Conservation (phyloP, 2,113 vertebrate species). For the Tenrec ecaudatus region DNA sequence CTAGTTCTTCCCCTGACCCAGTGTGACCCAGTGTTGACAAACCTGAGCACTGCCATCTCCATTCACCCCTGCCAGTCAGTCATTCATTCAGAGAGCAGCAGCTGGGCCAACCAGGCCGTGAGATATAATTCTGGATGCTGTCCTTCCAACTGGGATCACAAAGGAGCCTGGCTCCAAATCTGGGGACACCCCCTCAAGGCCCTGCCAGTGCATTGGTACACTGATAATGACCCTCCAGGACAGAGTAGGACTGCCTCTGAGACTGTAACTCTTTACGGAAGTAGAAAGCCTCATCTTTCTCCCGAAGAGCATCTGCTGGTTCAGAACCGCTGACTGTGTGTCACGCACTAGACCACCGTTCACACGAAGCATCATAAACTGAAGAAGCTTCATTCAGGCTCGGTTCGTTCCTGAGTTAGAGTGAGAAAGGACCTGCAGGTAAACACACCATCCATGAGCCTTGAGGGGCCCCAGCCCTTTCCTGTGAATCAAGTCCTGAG, state of each 20-base stretch:
- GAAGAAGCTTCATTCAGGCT: conserved; percentile 3
- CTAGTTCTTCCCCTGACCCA: not conserved
- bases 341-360: no score
- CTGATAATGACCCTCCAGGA: no score
- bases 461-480: not conserved
- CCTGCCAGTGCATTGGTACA: no score
- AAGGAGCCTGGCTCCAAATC: not conserved
- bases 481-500: not conserved
- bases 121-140: not conserved
- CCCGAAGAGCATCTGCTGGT: no score
- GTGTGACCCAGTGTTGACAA: not conserved
- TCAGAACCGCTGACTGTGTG: no score
- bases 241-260: no score
- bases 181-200: no score
- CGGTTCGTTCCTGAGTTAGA: not conserved
- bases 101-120: not conserved
- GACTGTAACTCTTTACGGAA: no score
- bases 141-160: not conserved
- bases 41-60: not conserved
- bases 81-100: not conserved
- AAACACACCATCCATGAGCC: not conserved
- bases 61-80: rapidly evolving
- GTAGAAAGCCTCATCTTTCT: no score
- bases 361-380: not conserved
- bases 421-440: not conserved